Evolutionary conservation across 2,797 vertebrate species (phyloP), one percentile per base, ranked within the genome.

Genomic region (Sebastes alutus): DNA sequence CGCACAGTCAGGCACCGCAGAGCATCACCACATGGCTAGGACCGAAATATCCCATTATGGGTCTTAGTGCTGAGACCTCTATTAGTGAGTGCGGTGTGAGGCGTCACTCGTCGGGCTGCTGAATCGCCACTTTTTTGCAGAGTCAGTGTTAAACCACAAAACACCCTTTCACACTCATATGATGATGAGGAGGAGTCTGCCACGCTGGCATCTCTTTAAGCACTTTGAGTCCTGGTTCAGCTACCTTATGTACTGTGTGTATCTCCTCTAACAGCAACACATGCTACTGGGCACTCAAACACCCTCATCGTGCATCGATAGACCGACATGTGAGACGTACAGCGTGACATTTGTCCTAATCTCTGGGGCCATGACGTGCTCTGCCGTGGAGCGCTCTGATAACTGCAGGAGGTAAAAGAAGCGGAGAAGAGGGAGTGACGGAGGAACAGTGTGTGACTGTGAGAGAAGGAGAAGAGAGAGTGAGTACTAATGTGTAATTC

Each of bases 311-410:
- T 76, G 65, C 25, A 77, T 70, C 69, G 75, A 80, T 58, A 75
- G 49, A 71, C 68, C 52, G 58, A 58, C 64, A 68, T 66, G 75
- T 12, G 59, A 85, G 77, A 87, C 1, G 58, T 64, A 49, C 60
- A 54, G 65, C 16, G 5, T 80, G 81, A 59, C 74, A 79, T 84
- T 73, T 72, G 72, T 73, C 35, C 81, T 90, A 76, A 93, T 92
- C 88, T 88, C 70, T 75, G 78, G 29, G 60, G 69, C 72, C 72
- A 77, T 58, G 83, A 68, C 27, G 13, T 52, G 74, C 80, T 84
- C 78, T 54, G 56, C 77, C 59, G 55, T 59, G 68, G 83, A 66
- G 77, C 80, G 63, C 52, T 55, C 35, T 38, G 83, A 92, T 90
- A 85, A 87, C 59, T 68, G 72, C 71, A 87, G 52, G 77, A 71